Conservation (phyloP, 2,113 vertebrate species). For the Anolis carolinensis region DNA sequence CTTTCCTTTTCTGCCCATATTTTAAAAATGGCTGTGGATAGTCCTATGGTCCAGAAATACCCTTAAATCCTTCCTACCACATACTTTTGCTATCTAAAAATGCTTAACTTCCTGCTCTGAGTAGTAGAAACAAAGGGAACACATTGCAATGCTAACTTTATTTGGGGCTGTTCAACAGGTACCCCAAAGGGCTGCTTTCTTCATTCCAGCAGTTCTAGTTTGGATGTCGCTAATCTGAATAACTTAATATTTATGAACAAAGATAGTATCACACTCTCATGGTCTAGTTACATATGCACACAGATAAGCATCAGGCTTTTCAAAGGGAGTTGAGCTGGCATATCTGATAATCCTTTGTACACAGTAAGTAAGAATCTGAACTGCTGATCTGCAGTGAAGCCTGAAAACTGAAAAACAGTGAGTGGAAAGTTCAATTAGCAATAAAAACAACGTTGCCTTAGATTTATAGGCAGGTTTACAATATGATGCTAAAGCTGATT, state of each 20-base stretch:
- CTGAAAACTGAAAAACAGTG: slow-evolving; percentile 58
- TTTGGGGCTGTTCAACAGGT: neutral
- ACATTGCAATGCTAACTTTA: neutral
- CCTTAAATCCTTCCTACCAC: neutral
- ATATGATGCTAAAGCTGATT: slow-evolving; percentile 45
- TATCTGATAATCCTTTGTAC: slow-evolving; percentile 52
- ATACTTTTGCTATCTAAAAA: neutral
- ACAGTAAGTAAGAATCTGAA: slow-evolving; percentile 62
- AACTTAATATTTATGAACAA: slow-evolving; percentile 42
- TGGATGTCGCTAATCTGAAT: slow-evolving; percentile 26
- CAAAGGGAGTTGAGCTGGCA: slow-evolving; percentile 23
- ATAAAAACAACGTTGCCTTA: slow-evolving; percentile 51
- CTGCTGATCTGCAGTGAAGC: slow-evolving; percentile 43
- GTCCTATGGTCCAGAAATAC: neutral
- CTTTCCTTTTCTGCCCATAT: neutral
- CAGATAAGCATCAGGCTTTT: slow-evolving; percentile 54
- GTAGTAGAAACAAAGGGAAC: neutral
- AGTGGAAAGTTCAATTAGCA: slow-evolving; percentile 59
- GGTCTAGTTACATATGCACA: slow-evolving; percentile 35
- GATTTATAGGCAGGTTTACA: slow-evolving; percentile 58
- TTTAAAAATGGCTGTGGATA: neutral
- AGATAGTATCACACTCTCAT: slow-evolving; percentile 40
- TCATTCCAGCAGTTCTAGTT: neutral
- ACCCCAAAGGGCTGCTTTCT: slow-evolving; percentile 15
- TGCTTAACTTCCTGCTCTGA: neutral